These are phyloP conservation scores for Drosophila atroscutellata DNA, from an alignment of 2,888 invertebrate species.

Conservation along the genomic window DNA sequence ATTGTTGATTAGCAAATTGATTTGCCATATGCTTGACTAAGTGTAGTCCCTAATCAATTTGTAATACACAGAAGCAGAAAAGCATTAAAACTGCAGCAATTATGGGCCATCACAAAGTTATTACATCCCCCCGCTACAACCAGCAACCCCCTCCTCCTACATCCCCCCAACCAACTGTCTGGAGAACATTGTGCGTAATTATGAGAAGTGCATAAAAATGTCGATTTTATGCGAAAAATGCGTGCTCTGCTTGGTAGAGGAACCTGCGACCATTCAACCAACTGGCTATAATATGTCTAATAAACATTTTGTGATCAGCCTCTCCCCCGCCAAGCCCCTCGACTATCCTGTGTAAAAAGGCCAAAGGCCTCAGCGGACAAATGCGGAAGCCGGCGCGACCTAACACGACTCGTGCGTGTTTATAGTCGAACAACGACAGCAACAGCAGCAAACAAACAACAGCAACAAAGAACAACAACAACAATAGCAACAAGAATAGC, in stretches of 20 bases:
- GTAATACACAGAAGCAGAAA: constrained; percentile 36
- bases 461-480: constrained; percentile 25
- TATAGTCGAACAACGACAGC: constrained; percentile 46
- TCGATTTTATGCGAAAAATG: constrained; percentile 77
- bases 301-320: constrained; percentile 67
- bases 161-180: neutral
- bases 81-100: constrained; percentile 49
- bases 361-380: constrained; percentile 40
- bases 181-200: constrained; percentile 28
- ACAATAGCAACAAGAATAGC: constrained; percentile 7
- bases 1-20: neutral
- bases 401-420: constrained; percentile 77
- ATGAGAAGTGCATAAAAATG: constrained; percentile 62
- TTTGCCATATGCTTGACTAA: neutral
- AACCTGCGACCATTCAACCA: constrained; percentile 15
- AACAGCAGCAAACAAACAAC: constrained; percentile 16
- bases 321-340: neutral
- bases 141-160: neutral
- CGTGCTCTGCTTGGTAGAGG: constrained; percentile 48
- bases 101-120: constrained; percentile 45
- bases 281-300: constrained; percentile 64
- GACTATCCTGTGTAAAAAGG: constrained; percentile 26
- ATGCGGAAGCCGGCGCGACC: constrained; percentile 73
- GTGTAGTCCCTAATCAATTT: constrained; percentile 49
- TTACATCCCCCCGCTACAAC: neutral